Evolutionary conservation across 1,140 invertebrate species (phyloP).

Genomic region (Andricus grossulariae): DNA sequence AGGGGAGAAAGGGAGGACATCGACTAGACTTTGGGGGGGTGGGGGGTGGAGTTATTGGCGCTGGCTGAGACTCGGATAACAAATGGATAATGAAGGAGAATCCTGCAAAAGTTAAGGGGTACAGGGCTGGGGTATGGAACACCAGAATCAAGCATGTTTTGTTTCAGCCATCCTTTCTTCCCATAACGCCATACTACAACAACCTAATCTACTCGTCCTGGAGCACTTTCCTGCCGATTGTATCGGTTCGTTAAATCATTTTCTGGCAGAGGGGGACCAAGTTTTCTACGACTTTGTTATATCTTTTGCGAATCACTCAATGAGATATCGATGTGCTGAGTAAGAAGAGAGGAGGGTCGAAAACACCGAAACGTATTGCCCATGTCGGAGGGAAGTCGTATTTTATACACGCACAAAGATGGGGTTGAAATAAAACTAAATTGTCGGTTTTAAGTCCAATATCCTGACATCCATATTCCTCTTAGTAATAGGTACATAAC

Average conservation of each 20-base stretch:
- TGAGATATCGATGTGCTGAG: no score
- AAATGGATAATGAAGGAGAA: conserved; percentile 43
- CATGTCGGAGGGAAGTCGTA: no score
- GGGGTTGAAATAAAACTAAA: no score
- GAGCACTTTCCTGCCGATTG: not conserved
- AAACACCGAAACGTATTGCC: no score
- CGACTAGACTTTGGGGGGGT: not conserved
- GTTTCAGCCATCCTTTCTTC: not conserved
- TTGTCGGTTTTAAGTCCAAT: no score
- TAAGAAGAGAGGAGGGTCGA: no score
- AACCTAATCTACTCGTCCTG: conserved; percentile 1
- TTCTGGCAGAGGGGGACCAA: not conserved
- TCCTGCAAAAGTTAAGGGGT: not conserved
- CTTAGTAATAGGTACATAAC: no score
- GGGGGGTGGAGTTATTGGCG: conserved; percentile 35
- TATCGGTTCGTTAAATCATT: conserved; percentile 1
- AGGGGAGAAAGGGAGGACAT: not conserved
- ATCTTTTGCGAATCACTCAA: not conserved
- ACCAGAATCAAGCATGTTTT: not conserved
- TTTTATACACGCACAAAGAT: no score
- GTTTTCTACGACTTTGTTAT: not conserved
- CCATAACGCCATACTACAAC: conserved; percentile 2
- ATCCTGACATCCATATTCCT: no score
- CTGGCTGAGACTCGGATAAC: conserved; percentile 46
- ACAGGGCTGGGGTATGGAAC: not conserved